Evolutionary conservation across 2,888 invertebrate genomes (phyloP).

Genomic region (Orthonychiurus folsomi): DNA sequence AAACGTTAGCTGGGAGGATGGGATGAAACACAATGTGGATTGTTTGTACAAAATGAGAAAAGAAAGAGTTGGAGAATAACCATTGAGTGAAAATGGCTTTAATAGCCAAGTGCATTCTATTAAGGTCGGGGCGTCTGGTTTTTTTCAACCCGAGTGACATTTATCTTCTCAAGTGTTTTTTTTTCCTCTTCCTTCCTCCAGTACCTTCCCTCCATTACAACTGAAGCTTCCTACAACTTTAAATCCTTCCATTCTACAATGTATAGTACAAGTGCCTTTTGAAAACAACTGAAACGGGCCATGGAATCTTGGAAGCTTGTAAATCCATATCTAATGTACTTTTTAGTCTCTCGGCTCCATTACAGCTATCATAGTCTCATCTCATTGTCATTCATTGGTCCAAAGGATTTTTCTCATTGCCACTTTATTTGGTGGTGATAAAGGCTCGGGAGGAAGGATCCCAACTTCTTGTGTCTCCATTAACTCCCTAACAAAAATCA

Average conservation of each 20-base stretch:
- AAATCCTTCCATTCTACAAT: no score
- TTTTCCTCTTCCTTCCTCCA: not conserved
- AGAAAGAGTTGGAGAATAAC: constrained; percentile 12
- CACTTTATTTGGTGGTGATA: no score
- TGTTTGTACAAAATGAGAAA: constrained; percentile 20
- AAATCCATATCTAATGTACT: no score
- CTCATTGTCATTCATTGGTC: constrained; percentile 17
- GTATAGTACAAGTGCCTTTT: not conserved
- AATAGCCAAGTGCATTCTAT: constrained; percentile 15
- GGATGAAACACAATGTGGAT: constrained; percentile 28
- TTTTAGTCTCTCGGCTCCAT: no score
- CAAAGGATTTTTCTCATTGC: not conserved
- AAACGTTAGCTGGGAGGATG: no score
- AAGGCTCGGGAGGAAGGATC: no score
- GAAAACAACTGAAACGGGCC: not conserved
- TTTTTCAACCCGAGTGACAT: constrained; percentile 13
- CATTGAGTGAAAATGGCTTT: constrained; percentile 20
- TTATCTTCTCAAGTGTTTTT: constrained; percentile 19
- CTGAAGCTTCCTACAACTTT: no score
- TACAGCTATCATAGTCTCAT: no score
- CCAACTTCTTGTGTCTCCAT: no score
- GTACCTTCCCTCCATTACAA: constrained; percentile 1
- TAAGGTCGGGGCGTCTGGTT: not conserved
- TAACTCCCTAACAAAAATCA: no score
- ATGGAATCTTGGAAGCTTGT: no score